These are phyloP conservation scores for Tillus elongatus DNA, from an alignment of 2,888 invertebrate species.

Conservation along the genomic window DNA sequence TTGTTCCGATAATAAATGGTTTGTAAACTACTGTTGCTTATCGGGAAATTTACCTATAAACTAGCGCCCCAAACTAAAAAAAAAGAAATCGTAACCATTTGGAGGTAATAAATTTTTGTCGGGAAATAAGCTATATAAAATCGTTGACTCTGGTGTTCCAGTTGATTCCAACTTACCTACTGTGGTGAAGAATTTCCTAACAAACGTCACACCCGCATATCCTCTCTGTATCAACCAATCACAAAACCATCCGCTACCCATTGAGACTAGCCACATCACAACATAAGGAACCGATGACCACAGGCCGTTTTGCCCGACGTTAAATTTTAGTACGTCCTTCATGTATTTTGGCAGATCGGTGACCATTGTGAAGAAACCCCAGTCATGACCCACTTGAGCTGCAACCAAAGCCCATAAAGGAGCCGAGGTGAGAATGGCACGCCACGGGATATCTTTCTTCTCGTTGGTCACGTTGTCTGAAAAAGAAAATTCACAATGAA, in stretches of 20 bases:
- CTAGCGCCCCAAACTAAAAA: no score
- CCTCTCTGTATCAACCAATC: slow-evolving; percentile 55
- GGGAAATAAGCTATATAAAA: no score
- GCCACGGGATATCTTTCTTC: slow-evolving; percentile 56
- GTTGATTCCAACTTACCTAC: slow-evolving; percentile 52
- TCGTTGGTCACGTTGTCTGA: no score
- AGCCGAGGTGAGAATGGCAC: slow-evolving; percentile 55
- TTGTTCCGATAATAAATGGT: no score
- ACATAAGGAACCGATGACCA: slow-evolving; percentile 55
- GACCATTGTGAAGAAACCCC: slow-evolving; percentile 63
- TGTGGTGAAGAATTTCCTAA: slow-evolving; percentile 57
- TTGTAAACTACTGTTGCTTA: no score
- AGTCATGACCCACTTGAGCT: slow-evolving; percentile 64
- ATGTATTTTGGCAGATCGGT: slow-evolving; percentile 62
- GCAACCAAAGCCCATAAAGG: slow-evolving; percentile 68
- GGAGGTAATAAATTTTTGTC: no score
- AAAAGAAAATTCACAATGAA: no score
- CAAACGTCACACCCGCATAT: slow-evolving; percentile 46
- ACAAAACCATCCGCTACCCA: slow-evolving; percentile 53
- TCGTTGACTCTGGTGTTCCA: no score
- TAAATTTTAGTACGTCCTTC: slow-evolving; percentile 54
- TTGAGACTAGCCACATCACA: slow-evolving; percentile 55
- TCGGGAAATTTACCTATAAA: no score
- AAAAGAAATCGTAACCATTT: no score
- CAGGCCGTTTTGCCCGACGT: slow-evolving; percentile 52